Conservation (phyloP, 2,113 vertebrate species). For the Otus sunia region DNA sequence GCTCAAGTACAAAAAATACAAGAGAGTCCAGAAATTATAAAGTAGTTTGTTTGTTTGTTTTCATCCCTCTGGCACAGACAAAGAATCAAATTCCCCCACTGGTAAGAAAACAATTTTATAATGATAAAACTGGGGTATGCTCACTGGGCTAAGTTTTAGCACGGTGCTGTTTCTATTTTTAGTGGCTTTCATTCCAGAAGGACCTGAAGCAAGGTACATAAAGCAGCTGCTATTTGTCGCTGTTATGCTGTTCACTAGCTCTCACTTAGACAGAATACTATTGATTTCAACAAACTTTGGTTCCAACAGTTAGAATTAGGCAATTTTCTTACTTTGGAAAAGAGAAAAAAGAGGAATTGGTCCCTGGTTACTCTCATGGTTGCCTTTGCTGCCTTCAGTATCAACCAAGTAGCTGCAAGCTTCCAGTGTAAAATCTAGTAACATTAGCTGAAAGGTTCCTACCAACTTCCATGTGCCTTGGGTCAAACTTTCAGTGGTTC, state of each 20-base stretch:
- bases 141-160: background rate
- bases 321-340: background rate
- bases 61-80: background rate
- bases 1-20: background rate
- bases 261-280: background rate
- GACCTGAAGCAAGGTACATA: background rate
- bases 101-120: conserved; percentile 3
- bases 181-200: background rate
- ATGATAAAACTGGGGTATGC: background rate
- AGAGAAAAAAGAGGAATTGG: background rate
- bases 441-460: background rate
- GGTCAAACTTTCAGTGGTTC: background rate
- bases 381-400: background rate
- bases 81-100: background rate
- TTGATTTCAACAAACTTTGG: conserved; percentile 18
- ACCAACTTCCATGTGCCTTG: background rate
- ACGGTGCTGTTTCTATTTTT: background rate
- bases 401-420: background rate
- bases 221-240: background rate
- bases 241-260: background rate
- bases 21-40: background rate
- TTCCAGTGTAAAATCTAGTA: background rate
- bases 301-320: background rate
- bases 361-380: background rate
- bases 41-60: background rate